Conservation (phyloP, 2,888 invertebrate species). For the Macropis europaea region DNA sequence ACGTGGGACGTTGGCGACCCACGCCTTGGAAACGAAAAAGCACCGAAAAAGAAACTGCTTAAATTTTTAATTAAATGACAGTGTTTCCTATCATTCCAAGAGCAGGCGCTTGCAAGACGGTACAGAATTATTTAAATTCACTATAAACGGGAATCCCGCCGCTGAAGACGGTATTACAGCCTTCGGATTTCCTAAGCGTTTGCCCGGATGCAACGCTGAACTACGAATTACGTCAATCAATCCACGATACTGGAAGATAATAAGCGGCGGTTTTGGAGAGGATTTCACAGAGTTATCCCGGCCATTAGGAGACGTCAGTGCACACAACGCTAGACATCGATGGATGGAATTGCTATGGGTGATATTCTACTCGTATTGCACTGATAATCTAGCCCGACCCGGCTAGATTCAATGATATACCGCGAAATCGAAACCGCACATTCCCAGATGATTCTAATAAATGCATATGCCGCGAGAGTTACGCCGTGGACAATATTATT, state of each 20-base stretch:
- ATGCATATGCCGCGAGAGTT: no score
- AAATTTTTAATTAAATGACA: no score
- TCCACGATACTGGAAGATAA: conserved; percentile 4
- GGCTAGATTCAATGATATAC: neutral
- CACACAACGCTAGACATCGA: conserved; percentile 1
- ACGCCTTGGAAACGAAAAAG: no score
- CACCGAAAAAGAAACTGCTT: no score
- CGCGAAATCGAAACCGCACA: neutral
- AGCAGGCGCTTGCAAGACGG: no score
- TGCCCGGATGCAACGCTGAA: neutral
- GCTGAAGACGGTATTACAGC: neutral
- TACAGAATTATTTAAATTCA: no score
- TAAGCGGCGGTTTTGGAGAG: conserved; percentile 12
- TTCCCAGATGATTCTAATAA: neutral
- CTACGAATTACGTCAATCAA: conserved; percentile 6
- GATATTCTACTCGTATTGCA: neutral
- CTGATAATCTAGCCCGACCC: neutral
- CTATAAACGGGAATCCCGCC: no score
- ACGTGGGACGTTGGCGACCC: no score
- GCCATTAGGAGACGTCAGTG: conserved; percentile 31
- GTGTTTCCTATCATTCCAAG: no score
- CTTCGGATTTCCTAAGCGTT: neutral
- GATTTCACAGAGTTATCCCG: conserved; percentile 30
- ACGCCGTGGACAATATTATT: no score
- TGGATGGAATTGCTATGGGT: conserved; percentile 15